These are phyloP conservation scores for Oegoconia quadripuncta DNA, from an alignment of 2,888 invertebrate species.

Conservation along the genomic window DNA sequence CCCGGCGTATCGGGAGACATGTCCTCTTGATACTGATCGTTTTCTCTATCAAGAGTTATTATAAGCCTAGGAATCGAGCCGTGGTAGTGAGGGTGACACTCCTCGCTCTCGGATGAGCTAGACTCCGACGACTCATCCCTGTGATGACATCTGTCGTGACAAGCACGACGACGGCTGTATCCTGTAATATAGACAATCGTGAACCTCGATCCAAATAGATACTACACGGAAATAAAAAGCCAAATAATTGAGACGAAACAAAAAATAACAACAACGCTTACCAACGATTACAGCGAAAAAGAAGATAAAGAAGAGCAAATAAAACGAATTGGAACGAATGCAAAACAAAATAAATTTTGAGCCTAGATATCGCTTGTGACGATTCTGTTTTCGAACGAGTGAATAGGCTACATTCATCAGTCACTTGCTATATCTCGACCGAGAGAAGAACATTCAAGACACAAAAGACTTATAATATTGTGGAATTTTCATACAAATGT, in stretches of 20 bases:
- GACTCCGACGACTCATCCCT: constrained; percentile 65
- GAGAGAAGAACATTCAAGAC: too few species aligned
- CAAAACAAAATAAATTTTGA: constrained; percentile 13
- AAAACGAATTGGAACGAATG: constrained; percentile 6
- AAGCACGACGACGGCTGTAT: constrained; percentile 52
- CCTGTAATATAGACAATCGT: constrained; percentile 53
- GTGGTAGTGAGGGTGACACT: constrained; percentile 53
- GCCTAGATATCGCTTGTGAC: constrained; percentile 9
- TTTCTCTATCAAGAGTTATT: constrained; percentile 63
- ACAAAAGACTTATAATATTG: too few species aligned
- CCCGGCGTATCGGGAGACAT: constrained; percentile 63
- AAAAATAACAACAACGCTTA: constrained; percentile 9
- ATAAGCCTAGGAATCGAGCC: constrained; percentile 67
- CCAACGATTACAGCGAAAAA: constrained; percentile 15
- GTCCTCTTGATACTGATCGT: constrained; percentile 58
- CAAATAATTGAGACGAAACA: constrained; percentile 5
- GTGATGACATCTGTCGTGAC: constrained; percentile 47
- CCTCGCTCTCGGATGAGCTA: constrained; percentile 64
- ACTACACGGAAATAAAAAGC: constrained; percentile 9
- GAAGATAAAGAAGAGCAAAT: constrained; percentile 13
- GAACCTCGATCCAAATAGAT: constrained; percentile 20
- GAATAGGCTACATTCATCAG: too few species aligned
- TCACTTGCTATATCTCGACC: too few species aligned
- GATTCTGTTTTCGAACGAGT: too few species aligned
- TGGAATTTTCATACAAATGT: too few species aligned